Conservation (phyloP, 2,113 vertebrate species). For the Eulacestoma nigropectus region DNA sequence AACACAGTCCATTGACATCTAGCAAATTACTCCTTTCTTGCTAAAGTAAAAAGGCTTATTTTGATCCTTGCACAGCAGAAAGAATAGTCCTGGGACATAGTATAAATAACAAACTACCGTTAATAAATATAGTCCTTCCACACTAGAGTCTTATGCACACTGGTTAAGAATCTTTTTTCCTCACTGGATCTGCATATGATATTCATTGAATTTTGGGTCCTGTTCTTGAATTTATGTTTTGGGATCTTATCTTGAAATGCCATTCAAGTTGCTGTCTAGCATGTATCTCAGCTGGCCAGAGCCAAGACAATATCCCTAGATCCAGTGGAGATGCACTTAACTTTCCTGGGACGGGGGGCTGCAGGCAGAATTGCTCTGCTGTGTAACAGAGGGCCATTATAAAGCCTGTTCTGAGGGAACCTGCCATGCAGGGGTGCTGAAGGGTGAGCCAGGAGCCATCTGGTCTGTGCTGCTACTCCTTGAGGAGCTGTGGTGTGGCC, state of each 20-base stretch:
- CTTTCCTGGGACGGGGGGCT: not conserved
- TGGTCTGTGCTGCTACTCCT: not conserved
- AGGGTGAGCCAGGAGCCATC: not conserved
- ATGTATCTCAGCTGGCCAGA: not conserved
- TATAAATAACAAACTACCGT: not conserved
- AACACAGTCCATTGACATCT: not conserved
- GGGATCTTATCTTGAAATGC: not conserved
- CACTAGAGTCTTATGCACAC: not conserved
- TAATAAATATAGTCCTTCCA: not conserved
- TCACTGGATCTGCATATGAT: not conserved
- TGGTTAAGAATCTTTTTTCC: not conserved
- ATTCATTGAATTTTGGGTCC: not conserved
- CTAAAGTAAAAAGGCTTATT: not conserved
- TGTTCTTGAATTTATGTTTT: not conserved
- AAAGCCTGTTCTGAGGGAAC: not conserved
- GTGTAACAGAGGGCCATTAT: not conserved
- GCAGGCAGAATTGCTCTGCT: not conserved
- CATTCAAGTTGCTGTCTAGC: not conserved
- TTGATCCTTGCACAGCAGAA: not conserved
- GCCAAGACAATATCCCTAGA: not conserved
- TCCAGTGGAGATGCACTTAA: not conserved
- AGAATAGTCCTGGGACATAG: not conserved
- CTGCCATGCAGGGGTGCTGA: accelerated
- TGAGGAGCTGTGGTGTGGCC: not conserved
- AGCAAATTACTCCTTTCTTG: not conserved